Conservation (phyloP, 2,113 vertebrate genomes). For the Ailuropoda melanoleuca region DNA sequence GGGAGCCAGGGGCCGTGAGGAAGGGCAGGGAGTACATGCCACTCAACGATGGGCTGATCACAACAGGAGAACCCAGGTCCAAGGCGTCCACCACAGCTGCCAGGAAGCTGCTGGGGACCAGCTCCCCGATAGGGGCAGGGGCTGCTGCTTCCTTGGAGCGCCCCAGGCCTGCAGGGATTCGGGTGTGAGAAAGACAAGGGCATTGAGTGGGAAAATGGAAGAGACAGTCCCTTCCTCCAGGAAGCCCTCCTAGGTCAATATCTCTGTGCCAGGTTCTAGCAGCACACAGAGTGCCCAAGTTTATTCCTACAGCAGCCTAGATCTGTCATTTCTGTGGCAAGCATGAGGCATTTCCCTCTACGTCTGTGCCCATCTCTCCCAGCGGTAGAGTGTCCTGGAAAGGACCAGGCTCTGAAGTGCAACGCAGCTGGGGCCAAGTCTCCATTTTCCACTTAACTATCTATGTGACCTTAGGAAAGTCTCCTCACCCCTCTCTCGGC, state of each 20-base stretch:
- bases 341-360: background rate
- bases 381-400: background rate
- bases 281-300: background rate
- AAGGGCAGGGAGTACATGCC: constrained; percentile 98
- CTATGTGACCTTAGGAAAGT: background rate
- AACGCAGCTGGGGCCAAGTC: background rate
- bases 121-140: constrained; percentile 87
- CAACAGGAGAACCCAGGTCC: constrained; percentile 86
- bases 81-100: constrained; percentile 88
- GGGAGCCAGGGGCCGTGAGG: constrained; percentile 87
- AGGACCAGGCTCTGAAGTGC: background rate
- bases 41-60: constrained; percentile 96
- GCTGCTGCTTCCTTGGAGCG: constrained; percentile 88
- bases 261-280: background rate
- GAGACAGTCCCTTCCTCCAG: background rate
- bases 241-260: background rate
- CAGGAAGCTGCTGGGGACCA: constrained; percentile 89
- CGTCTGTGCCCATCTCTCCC: background rate
- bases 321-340: background rate
- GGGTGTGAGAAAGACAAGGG: background rate
- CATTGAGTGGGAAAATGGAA: background rate
- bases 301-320: background rate
- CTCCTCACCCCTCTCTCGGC: background rate
- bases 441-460: background rate
- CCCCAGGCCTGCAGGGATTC: constrained; percentile 87